Evolutionary conservation across 2,113 vertebrate genomes (phyloP).

Genomic region (Saiga tatarica): DNA sequence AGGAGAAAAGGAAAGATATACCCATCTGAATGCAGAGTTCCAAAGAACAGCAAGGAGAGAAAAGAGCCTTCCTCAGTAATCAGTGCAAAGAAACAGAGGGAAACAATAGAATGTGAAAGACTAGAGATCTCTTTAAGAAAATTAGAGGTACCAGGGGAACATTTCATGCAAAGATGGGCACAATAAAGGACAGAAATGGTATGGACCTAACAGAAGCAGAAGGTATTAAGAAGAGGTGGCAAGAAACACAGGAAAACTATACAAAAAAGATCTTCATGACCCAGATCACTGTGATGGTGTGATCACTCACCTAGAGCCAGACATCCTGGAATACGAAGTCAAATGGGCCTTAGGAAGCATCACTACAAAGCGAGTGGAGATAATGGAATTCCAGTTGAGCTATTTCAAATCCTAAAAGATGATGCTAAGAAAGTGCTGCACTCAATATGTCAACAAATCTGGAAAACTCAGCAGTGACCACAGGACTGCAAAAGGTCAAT

Average conservation of each 20-base stretch:
- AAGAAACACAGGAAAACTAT: background rate
- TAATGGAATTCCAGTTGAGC: background rate
- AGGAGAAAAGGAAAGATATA: background rate
- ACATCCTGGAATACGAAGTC: background rate
- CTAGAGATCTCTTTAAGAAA: background rate
- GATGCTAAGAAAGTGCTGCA: background rate
- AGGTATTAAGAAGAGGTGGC: background rate
- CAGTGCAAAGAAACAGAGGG: background rate
- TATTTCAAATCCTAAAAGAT: background rate
- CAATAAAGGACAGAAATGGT: background rate
- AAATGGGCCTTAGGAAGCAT: background rate
- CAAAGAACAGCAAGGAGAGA: background rate
- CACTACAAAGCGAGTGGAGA: background rate
- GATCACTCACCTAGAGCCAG: background rate
- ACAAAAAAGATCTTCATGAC: background rate
- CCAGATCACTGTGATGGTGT: background rate
- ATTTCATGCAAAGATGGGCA: background rate
- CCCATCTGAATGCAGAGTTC: background rate
- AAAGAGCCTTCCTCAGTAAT: background rate
- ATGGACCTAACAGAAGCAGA: background rate
- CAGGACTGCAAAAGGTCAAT: background rate
- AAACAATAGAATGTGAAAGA: background rate
- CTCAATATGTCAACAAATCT: background rate
- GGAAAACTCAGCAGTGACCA: background rate
- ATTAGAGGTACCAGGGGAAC: background rate